Base-by-base conservation (phyloP, 2,797 vertebrate genomes). In the Antrozous pallidus region DNA sequence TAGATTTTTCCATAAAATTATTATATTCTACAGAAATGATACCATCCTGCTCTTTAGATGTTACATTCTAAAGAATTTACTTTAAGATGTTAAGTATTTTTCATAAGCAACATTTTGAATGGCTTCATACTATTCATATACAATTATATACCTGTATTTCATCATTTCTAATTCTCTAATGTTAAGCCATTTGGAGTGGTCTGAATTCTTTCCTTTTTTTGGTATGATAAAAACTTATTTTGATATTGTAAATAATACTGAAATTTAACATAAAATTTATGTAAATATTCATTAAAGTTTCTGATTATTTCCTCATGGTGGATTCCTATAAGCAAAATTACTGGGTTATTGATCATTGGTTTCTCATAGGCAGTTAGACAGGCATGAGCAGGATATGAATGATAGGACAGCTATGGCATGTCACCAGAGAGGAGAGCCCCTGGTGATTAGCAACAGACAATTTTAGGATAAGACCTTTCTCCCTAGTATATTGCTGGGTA, bases 261-360 rank as follows among this genome's bases (percentile, higher is more conserved):
- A 77, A 17, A 82, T 70, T 87, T 94, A n/a, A 49, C 26, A 88
- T 90, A 8, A 79, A 38, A 73, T 85, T 75, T 74, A 58, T 2
- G 51, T 33, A 84, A 81, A 88, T 49, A 20, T 81, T 91, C 14
- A 28, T 92, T 84, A 90, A 74, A 49, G 78, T 84, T 88, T 91
- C 47, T 94, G 11, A 42, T 69, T 28, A 82, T 88, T 95, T 81
- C 31, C 12, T 92, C 33, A 22, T 49, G 26, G 20, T 51, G 3
- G 5, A 54, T 90, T 88, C 61, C 20, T 49, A 54, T 40, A 70
- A 73, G 38, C 75, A 83, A 94, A 83, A 89, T 91, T 45, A 58
- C 13, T 67, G 36, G 8, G 16, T 85, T 42, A 79, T 40, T 77
- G 6, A 88, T 88, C 69, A 84, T 49, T 54, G 58, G 26, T 88